Percentiles rank a stretch among this genome's conserved stretches.
These are phyloP conservation scores for Cerastis leucographa DNA, from an alignment of 2,888 invertebrate genomes.

Conservation along the genomic window DNA sequence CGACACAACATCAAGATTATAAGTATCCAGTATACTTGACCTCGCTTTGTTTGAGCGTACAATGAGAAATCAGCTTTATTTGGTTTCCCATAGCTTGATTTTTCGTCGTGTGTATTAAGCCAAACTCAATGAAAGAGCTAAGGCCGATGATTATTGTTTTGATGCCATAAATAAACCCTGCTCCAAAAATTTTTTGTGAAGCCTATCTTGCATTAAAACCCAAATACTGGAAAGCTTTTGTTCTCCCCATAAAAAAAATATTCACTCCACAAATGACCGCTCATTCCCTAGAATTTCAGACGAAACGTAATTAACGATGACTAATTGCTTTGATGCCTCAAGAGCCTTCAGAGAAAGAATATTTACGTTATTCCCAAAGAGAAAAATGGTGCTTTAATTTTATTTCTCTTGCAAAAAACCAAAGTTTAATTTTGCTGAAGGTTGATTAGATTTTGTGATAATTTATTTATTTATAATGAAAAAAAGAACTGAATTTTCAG, in stretches of 20 bases:
- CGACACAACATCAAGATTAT: too few relatives aligned
- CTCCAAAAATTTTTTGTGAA: background rate
- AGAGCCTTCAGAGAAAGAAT: constrained; percentile 25
- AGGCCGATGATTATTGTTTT: background rate
- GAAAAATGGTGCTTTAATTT: constrained; percentile 3
- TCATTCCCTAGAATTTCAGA: constrained; percentile 46
- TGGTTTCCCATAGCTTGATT: too few relatives aligned
- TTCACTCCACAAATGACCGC: constrained; percentile 49
- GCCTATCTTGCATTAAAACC: constrained; percentile 20
- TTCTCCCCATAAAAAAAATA: constrained; percentile 44
- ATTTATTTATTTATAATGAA: background rate
- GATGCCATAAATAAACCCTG: background rate
- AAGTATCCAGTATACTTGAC: too few relatives aligned
- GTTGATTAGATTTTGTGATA: constrained; percentile 24
- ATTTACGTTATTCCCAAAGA: constrained; percentile 36
- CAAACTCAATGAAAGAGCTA: background rate
- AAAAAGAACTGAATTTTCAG: background rate
- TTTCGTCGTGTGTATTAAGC: background rate
- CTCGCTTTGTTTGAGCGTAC: too few relatives aligned
- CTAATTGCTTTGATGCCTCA: constrained; percentile 59
- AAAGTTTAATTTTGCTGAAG: background rate
- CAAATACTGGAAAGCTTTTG: constrained; percentile 39
- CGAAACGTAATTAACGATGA: constrained; percentile 59
- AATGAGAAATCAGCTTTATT: too few relatives aligned
- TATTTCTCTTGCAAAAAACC: background rate